Percentiles rank a stretch among this genome's conserved stretches.
These are phyloP conservation scores for Drosophila cyrtoloma DNA, from an alignment of 2,888 invertebrate genomes.

Conservation along the genomic window DNA sequence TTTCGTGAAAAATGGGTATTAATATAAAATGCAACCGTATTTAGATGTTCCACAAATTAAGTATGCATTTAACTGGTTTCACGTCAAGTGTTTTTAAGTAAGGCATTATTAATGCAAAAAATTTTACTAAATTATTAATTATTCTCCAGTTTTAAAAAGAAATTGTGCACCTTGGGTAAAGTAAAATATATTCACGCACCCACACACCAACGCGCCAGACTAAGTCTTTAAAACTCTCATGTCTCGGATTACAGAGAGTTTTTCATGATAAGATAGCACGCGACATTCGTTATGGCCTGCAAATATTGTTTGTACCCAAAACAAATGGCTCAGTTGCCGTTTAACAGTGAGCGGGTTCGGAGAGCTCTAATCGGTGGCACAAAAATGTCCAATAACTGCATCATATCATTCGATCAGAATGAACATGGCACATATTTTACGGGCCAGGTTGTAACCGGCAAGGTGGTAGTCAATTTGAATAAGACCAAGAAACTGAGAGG, in stretches of 20 bases:
- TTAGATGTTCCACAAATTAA: background rate
- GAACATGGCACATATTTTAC: conserved; percentile 87
- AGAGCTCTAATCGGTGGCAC: conserved; percentile 9
- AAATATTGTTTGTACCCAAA: conserved; percentile 25
- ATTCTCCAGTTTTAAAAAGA: background rate
- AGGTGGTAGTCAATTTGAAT: conserved; percentile 80
- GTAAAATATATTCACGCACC: background rate
- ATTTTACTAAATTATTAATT: no score
- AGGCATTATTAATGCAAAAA: background rate
- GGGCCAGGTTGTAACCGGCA: conserved; percentile 83
- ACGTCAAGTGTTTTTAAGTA: background rate
- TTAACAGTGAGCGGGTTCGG: conserved; percentile 53
- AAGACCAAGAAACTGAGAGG: conserved; percentile 83
- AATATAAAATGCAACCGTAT: background rate
- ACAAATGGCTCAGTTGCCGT: conserved; percentile 49
- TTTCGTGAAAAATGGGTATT: background rate
- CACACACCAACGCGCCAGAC: background rate
- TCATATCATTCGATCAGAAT: conserved; percentile 87
- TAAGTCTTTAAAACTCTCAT: conserved; percentile 3
- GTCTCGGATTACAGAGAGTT: conserved; percentile 33
- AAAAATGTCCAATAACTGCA: conserved; percentile 79
- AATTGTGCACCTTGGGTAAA: background rate
- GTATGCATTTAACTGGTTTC: background rate
- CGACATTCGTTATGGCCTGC: conserved; percentile 11
- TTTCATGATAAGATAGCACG: conserved; percentile 44